Percentiles rank a stretch among this genome's conserved stretches.
phyloP scores from a whole-genome alignment of 2,797 vertebrate species.

The Rhinophrynus dorsalis region DNA sequence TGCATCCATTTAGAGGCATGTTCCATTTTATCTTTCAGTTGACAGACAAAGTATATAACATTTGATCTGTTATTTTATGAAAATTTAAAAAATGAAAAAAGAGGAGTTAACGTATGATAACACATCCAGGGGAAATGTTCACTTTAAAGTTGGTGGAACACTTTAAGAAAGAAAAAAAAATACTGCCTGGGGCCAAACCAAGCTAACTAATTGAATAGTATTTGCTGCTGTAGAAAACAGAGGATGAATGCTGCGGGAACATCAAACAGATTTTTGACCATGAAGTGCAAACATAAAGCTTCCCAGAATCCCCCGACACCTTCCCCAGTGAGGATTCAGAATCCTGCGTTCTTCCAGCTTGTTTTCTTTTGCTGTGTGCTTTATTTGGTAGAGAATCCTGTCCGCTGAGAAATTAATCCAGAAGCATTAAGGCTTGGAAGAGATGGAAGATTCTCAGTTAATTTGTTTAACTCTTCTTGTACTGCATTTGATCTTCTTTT shows the following conservation, averaged over 20 bases:
- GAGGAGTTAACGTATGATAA: background rate
- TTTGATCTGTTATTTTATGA: background rate
- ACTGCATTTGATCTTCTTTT: too few species aligned
- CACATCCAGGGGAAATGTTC: background rate
- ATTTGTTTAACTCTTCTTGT: background rate
- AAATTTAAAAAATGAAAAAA: background rate
- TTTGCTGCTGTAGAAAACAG: conserved; percentile 19
- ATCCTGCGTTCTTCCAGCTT: background rate
- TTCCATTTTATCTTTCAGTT: too few species aligned
- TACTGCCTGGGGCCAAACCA: conserved; percentile 16
- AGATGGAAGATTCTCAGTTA: background rate
- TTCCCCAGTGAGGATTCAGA: background rate
- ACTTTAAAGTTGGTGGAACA: conserved; percentile 15
- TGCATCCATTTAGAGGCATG: too few species aligned
- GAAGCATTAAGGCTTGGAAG: background rate
- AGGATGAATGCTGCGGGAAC: conserved; percentile 53
- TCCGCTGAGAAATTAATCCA: conserved; percentile 1
- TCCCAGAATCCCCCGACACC: conserved; percentile 34
- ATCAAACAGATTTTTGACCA: conserved; percentile 60
- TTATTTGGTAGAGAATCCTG: background rate
- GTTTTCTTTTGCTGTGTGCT: background rate
- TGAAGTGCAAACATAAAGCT: conserved; percentile 54
- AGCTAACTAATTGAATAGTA: conserved; percentile 36
- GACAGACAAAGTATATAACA: background rate
- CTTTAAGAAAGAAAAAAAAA: conserved; percentile 1